phyloP scores from a whole-genome alignment of 1,140 invertebrate species.

The Panonychus citri region DNA sequence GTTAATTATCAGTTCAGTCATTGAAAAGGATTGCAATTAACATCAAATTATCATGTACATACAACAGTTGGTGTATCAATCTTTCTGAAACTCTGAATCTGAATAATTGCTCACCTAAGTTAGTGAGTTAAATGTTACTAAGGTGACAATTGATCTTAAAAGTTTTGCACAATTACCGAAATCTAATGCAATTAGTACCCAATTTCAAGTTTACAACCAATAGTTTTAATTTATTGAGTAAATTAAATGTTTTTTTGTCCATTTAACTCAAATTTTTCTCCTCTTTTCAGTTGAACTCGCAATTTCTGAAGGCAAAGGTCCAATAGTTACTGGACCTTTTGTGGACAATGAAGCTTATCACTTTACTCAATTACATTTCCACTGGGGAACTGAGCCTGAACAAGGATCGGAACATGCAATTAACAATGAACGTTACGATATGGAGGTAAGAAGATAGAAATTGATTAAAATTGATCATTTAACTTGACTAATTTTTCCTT shows the following conservation, averaged over 20 bases:
- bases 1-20: too few relatives aligned
- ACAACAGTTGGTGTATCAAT: too few relatives aligned
- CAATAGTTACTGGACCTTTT: neutral
- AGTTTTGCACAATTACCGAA: neutral
- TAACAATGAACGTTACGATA: neutral
- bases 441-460: neutral
- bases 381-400: conserved; percentile 23
- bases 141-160: too few relatives aligned
- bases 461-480: too few relatives aligned
- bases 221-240: neutral
- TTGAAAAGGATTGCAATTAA: too few relatives aligned
- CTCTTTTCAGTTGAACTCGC: neutral
- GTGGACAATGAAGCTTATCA: neutral
- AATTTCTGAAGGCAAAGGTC: neutral
- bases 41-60: too few relatives aligned
- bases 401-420: conserved; percentile 21
- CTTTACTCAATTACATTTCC: conserved; percentile 25
- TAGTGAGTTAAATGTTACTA: too few relatives aligned
- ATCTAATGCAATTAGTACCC: neutral
- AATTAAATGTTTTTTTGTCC: neutral
- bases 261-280: too few relatives aligned
- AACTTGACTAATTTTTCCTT: neutral
- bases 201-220: neutral
- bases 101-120: too few relatives aligned
- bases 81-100: too few relatives aligned